Evolutionary conservation across 2,888 invertebrate species (phyloP), one percentile per base, ranked within the genome.

Genomic region (Aphodius granarius): DNA sequence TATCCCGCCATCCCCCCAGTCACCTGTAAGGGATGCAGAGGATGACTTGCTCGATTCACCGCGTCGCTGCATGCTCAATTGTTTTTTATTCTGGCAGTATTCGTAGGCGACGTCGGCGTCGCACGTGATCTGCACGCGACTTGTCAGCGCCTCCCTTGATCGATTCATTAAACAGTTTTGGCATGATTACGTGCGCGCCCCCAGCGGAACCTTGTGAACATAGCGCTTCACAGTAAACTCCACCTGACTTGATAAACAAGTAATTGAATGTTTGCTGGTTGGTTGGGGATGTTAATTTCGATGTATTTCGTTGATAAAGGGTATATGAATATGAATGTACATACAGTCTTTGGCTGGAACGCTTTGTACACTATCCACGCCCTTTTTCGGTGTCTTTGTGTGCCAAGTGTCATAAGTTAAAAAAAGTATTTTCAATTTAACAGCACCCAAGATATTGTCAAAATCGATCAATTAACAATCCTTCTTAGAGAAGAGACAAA

Each of bases 121-220:
- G 77, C 82, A 82, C 82, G 81, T 79, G 82, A 75, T 76, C 76
- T 74, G 74, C 82, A 80, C 81, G 81, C 79, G 82, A 71, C 74
- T 73, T 76, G 78, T 79, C 80, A 80, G 77, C 78, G 78, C 78
- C 78, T 79, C 74, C 74, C 75, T 75, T 75, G 73, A 78, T 78
- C 71, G 66, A 74, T 78, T 76, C 75, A 78, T 78, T 78, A 76
- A 75, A 20, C 43, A 43, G n/a, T n/a, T n/a, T n/a, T n/a, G n/a
- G n/a, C n/a, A 13, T 43, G 43, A 9, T 6, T 43, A 13, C 13
- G 43, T 43, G 43, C 13, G 43, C 43, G 13, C 43, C 43, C 6
- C 43, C 43, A 6, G 6, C 43, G 6, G 43, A 43, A 43, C 43
- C 43, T 13, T 43, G 9, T 43, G 43, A 43, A 43, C 43, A 13